Base-by-base conservation (phyloP, 1,140 invertebrate genomes). In the Nebria ingens region DNA sequence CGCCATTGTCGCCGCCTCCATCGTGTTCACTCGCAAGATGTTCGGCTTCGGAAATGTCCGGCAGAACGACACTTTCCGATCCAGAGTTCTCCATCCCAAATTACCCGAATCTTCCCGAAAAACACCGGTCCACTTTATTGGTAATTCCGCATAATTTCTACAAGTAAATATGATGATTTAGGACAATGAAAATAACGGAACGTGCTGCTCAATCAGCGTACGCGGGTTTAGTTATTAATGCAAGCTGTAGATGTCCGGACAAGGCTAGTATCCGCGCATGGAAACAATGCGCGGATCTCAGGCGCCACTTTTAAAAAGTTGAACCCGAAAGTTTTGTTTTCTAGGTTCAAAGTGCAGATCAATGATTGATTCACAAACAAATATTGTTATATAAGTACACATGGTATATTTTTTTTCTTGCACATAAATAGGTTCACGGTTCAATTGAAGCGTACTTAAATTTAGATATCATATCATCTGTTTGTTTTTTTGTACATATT, bases 41-140 rank as follows among this genome's bases (percentile, higher is more conserved):
- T 73, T 79, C 76, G 75, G 76, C 71, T 76, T 82, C 79, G 75
- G 77, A 72, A 74, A 81, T 81, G 79, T 81, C 79, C 79, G 79
- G 78, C 71, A 81, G 76, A 66, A 79, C 79, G 79, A 81, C 79
- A 71, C 76, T 72, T 69, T 80, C 79, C 78, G 79, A 81, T 73
- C 73, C 72, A 68, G 73, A 72, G 64, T 70, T 76, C 64, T 75
- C 73, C 68, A 76, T 75, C 68, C 71, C 53, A 54, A 51, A 51
- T 22, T 20, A 17, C 19, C 40, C 40, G 40, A 45, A 45, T 12
- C 40, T 45, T 45, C 40, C 40, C 40, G 40, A 45, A 45, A 45
- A 45, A 45, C 40, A 45, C 40, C 40, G 40, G 40, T 45, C 40
- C 40, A 11, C 40, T 45, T 45, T 4, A 45, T 45, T 9, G 17